Percentiles rank a stretch among this genome's conserved stretches.
Evolutionary conservation across 2,888 invertebrate genomes (phyloP).

Genomic region (Noctua fimbriata): DNA sequence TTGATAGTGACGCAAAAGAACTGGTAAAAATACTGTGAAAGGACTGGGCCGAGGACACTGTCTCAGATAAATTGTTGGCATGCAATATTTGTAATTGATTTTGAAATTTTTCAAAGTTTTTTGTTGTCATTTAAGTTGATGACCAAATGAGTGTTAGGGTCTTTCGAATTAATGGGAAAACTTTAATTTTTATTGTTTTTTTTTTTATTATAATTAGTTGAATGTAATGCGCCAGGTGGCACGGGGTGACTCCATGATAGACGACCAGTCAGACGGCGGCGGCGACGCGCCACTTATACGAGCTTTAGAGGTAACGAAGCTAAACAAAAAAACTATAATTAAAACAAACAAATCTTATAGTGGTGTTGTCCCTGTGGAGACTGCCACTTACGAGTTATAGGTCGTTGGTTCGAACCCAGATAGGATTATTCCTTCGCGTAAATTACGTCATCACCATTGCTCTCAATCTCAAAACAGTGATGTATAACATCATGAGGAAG

Average conservation of each 20-base stretch:
- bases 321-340: background rate
- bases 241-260: constrained; percentile 78
- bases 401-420: too few species aligned
- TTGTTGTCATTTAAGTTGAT: background rate
- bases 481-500: background rate
- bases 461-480: background rate
- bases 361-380: background rate
- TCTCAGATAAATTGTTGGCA: background rate
- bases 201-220: constrained; percentile 17
- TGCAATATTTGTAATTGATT: background rate
- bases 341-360: background rate
- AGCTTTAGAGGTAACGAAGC: constrained; percentile 78
- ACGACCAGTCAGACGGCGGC: constrained; percentile 84
- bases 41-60: background rate
- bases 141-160: background rate
- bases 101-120: background rate
- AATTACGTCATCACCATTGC: background rate
- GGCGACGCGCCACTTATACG: constrained; percentile 81
- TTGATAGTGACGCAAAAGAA: background rate
- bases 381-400: too few species aligned
- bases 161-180: background rate
- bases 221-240: constrained; percentile 71
- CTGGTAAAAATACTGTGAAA: background rate
- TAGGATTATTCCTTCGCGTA: background rate
- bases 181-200: background rate